Evolutionary conservation across 2,797 vertebrate species (phyloP).

Genomic region (Orestias chungarensis): DNA sequence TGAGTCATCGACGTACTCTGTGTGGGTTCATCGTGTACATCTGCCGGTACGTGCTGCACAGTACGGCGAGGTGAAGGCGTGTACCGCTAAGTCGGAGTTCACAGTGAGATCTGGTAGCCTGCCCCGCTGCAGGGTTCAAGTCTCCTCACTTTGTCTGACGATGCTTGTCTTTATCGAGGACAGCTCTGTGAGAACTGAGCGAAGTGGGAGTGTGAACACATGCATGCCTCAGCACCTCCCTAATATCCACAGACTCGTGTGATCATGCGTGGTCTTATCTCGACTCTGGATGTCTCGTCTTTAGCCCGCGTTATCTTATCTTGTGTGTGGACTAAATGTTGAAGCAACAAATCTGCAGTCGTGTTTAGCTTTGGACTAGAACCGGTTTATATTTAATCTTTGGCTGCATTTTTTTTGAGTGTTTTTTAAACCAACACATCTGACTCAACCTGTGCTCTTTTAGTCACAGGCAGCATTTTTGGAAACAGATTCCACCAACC

Average conservation of each 20-base stretch:
- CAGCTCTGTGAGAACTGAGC: conserved; percentile 39
- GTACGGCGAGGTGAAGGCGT: conserved; percentile 20
- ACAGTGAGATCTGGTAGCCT: conserved; percentile 38
- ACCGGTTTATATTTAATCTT: conserved; percentile 35
- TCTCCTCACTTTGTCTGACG: conserved; percentile 51
- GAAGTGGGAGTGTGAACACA: conserved; percentile 16
- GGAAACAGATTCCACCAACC: neutral
- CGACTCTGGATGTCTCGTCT: conserved; percentile 51
- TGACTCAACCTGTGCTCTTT: conserved; percentile 16
- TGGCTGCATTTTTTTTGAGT: conserved; percentile 22
- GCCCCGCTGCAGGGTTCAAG: conserved; percentile 39
- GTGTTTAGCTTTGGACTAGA: conserved; percentile 2
- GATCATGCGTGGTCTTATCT: conserved; percentile 67
- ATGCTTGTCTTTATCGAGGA: conserved; percentile 30
- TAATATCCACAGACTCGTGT: conserved; percentile 41
- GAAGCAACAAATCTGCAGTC: conserved; percentile 8
- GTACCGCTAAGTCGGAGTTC: conserved; percentile 17
- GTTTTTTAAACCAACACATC: neutral
- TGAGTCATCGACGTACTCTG: conserved; percentile 30
- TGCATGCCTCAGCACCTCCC: conserved; percentile 49
- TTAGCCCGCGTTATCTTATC: conserved; percentile 38
- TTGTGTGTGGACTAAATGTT: conserved; percentile 44
- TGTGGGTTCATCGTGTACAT: conserved; percentile 23
- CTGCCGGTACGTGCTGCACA: conserved; percentile 4
- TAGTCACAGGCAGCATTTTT: conserved; percentile 29